Evolutionary conservation across 2,888 invertebrate species (phyloP), one percentile per base, ranked within the genome.

Genomic region (Agriopis leucophaearia): DNA sequence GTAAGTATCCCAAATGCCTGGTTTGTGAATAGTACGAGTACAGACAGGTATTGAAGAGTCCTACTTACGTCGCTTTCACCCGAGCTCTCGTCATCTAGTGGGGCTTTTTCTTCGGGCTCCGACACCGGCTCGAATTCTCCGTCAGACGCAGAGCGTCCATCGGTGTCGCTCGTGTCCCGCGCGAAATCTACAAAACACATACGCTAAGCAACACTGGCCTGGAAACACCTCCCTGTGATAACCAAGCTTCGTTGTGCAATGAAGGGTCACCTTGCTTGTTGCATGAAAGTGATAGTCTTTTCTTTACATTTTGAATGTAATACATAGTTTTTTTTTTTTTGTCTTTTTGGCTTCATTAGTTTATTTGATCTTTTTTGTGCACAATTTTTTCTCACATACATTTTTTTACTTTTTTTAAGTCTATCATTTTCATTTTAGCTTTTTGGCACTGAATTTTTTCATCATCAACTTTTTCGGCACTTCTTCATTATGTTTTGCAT

Each of bases 111-210:
- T 52, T 94, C 95, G 7, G 91, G 83, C 65, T 89, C 89, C 48
- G 94, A 94, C 42, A 89, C 94, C 7, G 95, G 95, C 79, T 95
- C 95, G 82, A 89, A 95, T 83, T 83, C 82, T 35, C 80, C 82
- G 59, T 84, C 82, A 18, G 81, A 80, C 55, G 81, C 40, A 9
- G 36, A 44, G 18, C 16, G 87, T 66, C 81, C 81, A 68, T 92
- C 92, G 67, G 94, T 91, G 86, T 95, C 95, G 82, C 90, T 94
- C 74, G 94, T 94, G 86, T 95, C 95, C 72, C 92, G 89, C 78
- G 91, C 94, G 85, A 86, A 80, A 92, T 94, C 94, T 94, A 92
- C 86, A 92, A 92, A 89, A 86, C 81, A 84, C 70, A 79, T 73
- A 75, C 73, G 64, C 68, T 74, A 73, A 77, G 69, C 76, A 70